phyloP scores from a whole-genome alignment of 2,113 vertebrate genomes.

The Gopherus flavomarginatus region DNA sequence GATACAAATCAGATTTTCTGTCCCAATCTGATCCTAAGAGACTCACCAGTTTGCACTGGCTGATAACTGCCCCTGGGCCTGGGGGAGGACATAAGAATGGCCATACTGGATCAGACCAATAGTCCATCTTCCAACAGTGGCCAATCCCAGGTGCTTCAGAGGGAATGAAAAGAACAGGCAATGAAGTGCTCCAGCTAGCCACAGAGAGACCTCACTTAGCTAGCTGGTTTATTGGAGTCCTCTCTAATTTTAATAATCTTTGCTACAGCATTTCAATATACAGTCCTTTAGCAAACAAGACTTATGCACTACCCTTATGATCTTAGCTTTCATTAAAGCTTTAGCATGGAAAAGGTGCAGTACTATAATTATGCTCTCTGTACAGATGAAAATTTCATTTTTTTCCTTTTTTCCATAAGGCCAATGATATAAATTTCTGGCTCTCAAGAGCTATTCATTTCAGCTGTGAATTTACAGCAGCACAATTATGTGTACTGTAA shows the following conservation, averaged over 20 bases:
- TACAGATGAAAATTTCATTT: neutral
- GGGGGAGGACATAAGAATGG: neutral
- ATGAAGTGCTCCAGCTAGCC: neutral
- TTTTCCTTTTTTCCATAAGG: neutral
- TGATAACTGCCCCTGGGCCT: neutral
- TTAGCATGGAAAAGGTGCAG: neutral
- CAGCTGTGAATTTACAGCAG: neutral
- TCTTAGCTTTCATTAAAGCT: neutral
- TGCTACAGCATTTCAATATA: neutral
- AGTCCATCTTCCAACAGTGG: neutral
- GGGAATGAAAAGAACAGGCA: neutral
- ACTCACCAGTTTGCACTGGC: neutral
- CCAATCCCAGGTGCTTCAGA: neutral
- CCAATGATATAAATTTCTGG: accelerated
- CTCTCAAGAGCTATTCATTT: neutral
- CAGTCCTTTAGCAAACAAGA: neutral
- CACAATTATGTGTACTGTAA: neutral
- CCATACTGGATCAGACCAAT: neutral
- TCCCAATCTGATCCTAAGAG: neutral
- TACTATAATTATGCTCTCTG: accelerated
- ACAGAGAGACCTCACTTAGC: accelerated
- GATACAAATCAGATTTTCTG: neutral
- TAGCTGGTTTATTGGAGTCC: accelerated
- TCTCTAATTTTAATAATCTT: neutral
- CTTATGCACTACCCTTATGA: neutral